Conservation (phyloP, 2,113 vertebrate genomes). For the Loxodonta africana region DNA sequence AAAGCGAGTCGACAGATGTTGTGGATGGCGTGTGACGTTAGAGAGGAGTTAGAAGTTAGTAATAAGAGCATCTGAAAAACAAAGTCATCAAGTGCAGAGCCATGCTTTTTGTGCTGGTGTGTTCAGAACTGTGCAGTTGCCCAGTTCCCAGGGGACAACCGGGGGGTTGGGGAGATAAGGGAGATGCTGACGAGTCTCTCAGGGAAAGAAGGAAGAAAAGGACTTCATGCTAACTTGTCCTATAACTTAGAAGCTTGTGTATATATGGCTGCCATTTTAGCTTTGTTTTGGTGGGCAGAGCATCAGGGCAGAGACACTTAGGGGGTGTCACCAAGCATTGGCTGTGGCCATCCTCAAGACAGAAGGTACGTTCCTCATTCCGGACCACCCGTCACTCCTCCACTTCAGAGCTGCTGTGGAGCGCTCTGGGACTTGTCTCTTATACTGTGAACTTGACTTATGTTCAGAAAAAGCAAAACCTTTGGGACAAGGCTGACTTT, state of each 20-base stretch:
- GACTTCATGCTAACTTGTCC: neutral
- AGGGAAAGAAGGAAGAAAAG: neutral
- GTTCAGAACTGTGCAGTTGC: neutral
- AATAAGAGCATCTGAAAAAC: rapidly evolving
- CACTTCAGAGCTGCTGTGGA: neutral
- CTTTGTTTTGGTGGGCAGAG: neutral
- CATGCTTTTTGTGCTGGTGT: neutral
- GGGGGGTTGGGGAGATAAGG: neutral
- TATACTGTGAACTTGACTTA: neutral
- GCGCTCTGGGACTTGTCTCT: neutral
- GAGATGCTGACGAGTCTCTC: neutral
- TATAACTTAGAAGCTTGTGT: rapidly evolving
- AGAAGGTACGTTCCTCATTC: neutral
- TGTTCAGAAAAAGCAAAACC: neutral
- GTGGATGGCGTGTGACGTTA: rapidly evolving
- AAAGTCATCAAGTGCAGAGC: rapidly evolving
- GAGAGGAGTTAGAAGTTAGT: neutral
- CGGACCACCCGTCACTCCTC: neutral
- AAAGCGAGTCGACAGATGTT: rapidly evolving
- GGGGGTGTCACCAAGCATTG: neutral
- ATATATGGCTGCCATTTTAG: neutral
- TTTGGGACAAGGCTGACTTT: neutral
- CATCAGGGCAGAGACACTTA: neutral
- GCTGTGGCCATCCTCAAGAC: no score
- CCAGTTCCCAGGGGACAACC: rapidly evolving